phyloP scores from a whole-genome alignment of 2,888 invertebrate genomes.

The Lymantria monacha region DNA sequence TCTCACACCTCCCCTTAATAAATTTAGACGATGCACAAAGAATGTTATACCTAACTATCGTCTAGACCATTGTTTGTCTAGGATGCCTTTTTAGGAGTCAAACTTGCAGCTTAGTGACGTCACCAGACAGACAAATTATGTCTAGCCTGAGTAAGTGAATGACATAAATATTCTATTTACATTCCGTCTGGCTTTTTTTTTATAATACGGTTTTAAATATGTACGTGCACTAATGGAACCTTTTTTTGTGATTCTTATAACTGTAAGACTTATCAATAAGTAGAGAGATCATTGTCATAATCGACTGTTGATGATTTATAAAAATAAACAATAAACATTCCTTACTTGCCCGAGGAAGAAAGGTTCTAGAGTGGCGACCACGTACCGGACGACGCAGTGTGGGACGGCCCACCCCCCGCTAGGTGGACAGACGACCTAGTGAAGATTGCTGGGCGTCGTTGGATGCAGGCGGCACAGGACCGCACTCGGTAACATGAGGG shows the following conservation, averaged over 20 bases:
- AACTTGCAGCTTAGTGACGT: conserved; percentile 29
- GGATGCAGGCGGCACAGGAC: too few relatives aligned
- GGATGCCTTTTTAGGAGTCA: conserved; percentile 51
- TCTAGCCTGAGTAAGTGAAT: conserved; percentile 11
- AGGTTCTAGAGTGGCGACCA: too few relatives aligned
- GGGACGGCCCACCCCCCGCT: too few relatives aligned
- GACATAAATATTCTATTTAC: conserved; percentile 10
- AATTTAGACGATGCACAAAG: conserved; percentile 47
- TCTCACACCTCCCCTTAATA: conserved; percentile 52
- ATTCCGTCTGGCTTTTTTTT: background rate
- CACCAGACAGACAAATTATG: conserved; percentile 25
- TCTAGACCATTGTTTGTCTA: conserved; percentile 45
- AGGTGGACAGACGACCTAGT: too few relatives aligned
- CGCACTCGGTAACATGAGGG: too few relatives aligned
- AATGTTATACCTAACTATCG: conserved; percentile 51
- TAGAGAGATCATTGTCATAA: background rate
- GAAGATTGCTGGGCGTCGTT: too few relatives aligned
- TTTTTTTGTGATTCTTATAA: background rate
- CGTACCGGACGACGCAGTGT: too few relatives aligned
- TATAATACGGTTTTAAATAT: background rate
- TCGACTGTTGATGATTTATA: too few relatives aligned
- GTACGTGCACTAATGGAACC: background rate
- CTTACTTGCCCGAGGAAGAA: too few relatives aligned
- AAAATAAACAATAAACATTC: too few relatives aligned
- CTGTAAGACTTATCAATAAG: background rate